Evolutionary conservation across 2,113 vertebrate genomes (phyloP).

Genomic region (Micronycteris hirsuta): DNA sequence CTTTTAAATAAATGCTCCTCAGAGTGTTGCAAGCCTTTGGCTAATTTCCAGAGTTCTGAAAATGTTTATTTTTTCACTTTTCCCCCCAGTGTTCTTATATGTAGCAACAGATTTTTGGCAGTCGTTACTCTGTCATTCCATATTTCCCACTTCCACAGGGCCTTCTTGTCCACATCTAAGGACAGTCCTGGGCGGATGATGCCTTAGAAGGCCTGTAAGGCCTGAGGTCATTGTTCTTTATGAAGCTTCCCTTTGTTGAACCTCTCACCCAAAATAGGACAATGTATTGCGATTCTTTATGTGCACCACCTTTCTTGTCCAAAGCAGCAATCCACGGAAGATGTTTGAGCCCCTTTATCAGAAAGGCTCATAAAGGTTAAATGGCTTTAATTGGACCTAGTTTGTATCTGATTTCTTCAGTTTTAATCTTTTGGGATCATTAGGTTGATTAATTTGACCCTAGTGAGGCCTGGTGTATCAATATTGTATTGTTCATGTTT

Average conservation of each 20-base stretch:
- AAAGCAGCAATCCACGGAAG: not conserved
- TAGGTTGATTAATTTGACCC: not conserved
- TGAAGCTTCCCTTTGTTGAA: not conserved
- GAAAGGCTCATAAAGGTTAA: not conserved
- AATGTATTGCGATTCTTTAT: not conserved
- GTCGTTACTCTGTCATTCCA: not conserved
- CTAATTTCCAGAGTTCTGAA: not conserved
- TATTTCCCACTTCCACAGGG: not conserved
- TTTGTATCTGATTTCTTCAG: not conserved
- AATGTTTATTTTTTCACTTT: not conserved
- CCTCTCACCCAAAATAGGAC: not conserved
- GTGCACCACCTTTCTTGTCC: not conserved
- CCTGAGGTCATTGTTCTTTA: not conserved
- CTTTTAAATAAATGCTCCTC: not conserved
- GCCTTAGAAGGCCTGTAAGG: not conserved
- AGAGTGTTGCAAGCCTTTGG: slow-evolving; percentile 1
- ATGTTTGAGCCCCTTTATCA: not conserved
- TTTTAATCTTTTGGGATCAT: not conserved
- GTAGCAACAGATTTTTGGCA: not conserved
- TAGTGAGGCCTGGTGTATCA: not conserved
- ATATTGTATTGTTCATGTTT: not conserved
- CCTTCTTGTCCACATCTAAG: not conserved
- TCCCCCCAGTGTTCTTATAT: not conserved
- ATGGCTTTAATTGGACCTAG: not conserved
- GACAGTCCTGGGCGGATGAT: not conserved